These are phyloP conservation scores for Paratrypauchen microcephalus DNA, from an alignment of 2,797 vertebrate species.

Conservation along the genomic window DNA sequence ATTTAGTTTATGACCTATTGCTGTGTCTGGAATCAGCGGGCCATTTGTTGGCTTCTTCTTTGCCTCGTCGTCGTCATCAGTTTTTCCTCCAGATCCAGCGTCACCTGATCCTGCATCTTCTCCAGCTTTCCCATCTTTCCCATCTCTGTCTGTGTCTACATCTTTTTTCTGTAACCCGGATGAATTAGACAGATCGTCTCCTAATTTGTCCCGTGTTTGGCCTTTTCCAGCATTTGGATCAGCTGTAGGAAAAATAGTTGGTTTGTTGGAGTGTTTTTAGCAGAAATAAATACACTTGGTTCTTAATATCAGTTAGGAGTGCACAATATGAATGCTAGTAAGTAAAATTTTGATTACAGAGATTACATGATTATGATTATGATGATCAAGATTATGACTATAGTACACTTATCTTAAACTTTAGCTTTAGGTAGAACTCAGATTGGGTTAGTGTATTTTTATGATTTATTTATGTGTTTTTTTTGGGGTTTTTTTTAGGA, in stretches of 20 bases:
- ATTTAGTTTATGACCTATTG: slow-evolving; percentile 55
- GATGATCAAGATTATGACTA: too few relatives aligned
- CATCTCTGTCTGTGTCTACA: slow-evolving; percentile 20
- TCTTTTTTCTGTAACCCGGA: slow-evolving; percentile 48
- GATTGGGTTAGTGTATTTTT: too few relatives aligned
- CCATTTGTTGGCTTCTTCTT: slow-evolving; percentile 50
- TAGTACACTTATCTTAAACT: too few relatives aligned
- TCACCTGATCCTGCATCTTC: slow-evolving; percentile 20
- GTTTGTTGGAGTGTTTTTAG: neutral
- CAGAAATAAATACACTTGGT: neutral
- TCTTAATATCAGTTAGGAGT: too few relatives aligned
- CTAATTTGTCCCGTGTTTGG: slow-evolving; percentile 18
- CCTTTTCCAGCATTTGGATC: slow-evolving; percentile 51
- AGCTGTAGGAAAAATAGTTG: slow-evolving; percentile 26
- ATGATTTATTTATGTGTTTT: too few relatives aligned
- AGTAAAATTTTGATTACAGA: too few relatives aligned
- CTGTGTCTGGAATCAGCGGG: slow-evolving; percentile 54
- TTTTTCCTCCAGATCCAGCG: slow-evolving; percentile 18
- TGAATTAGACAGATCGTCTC: slow-evolving; percentile 36
- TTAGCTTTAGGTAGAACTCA: too few relatives aligned
- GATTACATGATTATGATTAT: too few relatives aligned
- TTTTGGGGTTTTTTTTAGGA: too few relatives aligned
- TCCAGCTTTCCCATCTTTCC: slow-evolving; percentile 9
- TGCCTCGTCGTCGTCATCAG: slow-evolving; percentile 21
- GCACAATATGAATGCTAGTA: too few relatives aligned